These are phyloP conservation scores for Centruroides sculpturatus DNA, from an alignment of 1,140 invertebrate genomes.

Conservation along the genomic window DNA sequence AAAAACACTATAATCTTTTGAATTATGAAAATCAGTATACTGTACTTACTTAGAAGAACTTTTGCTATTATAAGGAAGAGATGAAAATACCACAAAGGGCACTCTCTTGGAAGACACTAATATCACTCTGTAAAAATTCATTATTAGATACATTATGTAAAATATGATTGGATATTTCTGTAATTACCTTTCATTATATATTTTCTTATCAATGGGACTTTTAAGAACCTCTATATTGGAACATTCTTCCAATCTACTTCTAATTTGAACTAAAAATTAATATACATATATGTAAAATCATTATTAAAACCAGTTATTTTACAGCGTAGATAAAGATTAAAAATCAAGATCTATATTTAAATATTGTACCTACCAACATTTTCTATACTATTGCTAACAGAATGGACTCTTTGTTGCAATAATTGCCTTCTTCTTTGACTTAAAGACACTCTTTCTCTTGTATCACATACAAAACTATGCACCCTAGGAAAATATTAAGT, in stretches of 20 bases:
- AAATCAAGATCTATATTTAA: neutral
- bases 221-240: too few relatives aligned
- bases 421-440: constrained; percentile 1
- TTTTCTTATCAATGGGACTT: too few relatives aligned
- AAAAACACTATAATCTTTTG: too few relatives aligned
- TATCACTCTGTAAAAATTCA: constrained; percentile 33
- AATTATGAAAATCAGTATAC: too few relatives aligned
- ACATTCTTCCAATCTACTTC: too few relatives aligned
- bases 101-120: constrained; percentile 50
- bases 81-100: constrained; percentile 67
- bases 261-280: too few relatives aligned
- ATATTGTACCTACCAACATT: constrained; percentile 3
- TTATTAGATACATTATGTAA: neutral
- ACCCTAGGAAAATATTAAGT: constrained; percentile 1
- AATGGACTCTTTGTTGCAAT: neutral
- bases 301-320: too few relatives aligned
- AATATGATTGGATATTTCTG: too few relatives aligned
- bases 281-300: too few relatives aligned
- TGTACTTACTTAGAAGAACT: too few relatives aligned
- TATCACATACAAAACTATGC: constrained; percentile 10
- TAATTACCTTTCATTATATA: too few relatives aligned
- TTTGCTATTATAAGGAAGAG: constrained; percentile 31
- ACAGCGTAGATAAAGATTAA: too few relatives aligned
- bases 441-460: constrained; percentile 10
- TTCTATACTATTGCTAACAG: constrained; percentile 2